Conservation (phyloP, 2,888 invertebrate species). For the Cerceris ruficornis region DNA sequence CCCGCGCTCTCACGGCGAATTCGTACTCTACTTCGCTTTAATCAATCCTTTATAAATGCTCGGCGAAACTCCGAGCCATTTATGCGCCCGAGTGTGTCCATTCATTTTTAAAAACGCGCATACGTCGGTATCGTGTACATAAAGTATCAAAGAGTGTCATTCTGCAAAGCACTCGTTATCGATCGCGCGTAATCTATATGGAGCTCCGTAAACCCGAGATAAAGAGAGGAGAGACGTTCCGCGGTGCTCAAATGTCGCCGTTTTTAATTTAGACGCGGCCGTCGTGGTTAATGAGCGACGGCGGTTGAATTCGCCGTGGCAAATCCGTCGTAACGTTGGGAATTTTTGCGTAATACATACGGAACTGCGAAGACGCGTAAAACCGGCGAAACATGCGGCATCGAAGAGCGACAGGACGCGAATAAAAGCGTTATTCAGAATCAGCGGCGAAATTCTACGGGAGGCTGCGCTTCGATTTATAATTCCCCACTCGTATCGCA, state of each 20-base stretch:
- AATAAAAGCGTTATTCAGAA: too few species aligned
- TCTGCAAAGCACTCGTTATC: constrained; percentile 47
- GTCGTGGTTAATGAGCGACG: too few species aligned
- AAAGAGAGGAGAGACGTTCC: background rate
- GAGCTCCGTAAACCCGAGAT: constrained; percentile 18
- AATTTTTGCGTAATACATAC: too few species aligned
- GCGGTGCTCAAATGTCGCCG: background rate
- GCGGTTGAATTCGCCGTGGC: background rate
- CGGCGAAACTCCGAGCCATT: constrained; percentile 50
- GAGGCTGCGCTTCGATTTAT: too few species aligned
- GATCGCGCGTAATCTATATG: constrained; percentile 43
- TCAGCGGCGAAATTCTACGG: too few species aligned
- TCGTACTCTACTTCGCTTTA: constrained; percentile 30
- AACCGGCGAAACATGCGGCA: too few species aligned
- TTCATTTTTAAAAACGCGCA: constrained; percentile 42
- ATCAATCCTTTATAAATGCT: constrained; percentile 47
- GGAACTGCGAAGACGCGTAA: too few species aligned
- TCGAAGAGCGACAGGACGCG: too few species aligned
- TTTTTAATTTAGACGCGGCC: too few species aligned
- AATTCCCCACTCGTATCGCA: background rate
- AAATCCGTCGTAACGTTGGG: too few species aligned
- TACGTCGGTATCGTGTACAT: constrained; percentile 24
- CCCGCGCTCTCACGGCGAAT: background rate
- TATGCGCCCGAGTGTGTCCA: constrained; percentile 53
- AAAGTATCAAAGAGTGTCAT: constrained; percentile 43